phyloP scores from a whole-genome alignment of 2,113 vertebrate species.

The Prinia subflava region DNA sequence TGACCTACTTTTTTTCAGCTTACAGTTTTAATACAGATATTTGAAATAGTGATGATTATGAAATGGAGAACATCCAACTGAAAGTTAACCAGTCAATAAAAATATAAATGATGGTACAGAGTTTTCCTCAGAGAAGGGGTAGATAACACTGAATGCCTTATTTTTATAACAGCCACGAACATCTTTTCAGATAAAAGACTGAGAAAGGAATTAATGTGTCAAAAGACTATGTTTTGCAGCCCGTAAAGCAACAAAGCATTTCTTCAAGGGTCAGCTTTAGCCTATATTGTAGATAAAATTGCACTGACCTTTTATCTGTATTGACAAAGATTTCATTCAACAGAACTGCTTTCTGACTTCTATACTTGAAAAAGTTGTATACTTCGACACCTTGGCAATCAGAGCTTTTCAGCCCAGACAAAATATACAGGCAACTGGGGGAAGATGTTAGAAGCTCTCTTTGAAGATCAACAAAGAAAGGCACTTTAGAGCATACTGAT shows the following conservation, averaged over 20 bases:
- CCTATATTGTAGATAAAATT: constrained; percentile 7
- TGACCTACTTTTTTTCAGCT: not conserved
- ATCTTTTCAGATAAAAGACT: not conserved
- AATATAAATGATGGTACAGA: not conserved
- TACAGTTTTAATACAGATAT: not conserved
- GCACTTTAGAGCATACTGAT: not conserved
- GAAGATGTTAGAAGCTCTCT: not conserved
- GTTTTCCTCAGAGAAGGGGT: not conserved
- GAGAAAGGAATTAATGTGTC: constrained; percentile 26
- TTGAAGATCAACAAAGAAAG: constrained; percentile 1
- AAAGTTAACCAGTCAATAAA: not conserved
- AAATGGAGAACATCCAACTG: not conserved
- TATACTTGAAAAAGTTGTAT: constrained; percentile 7
- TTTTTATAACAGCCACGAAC: not conserved
- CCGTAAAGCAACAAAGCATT: constrained; percentile 3
- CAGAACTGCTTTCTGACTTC: constrained; percentile 23
- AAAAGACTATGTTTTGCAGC: constrained; percentile 16
- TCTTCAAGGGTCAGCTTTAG: not conserved
- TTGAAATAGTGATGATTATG: not conserved
- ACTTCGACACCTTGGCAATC: not conserved
- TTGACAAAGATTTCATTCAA: constrained; percentile 39
- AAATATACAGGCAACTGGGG: not conserved
- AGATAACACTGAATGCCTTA: not conserved
- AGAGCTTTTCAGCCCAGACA: constrained; percentile 25
- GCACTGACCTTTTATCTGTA: constrained; percentile 29